Conservation (phyloP, 2,888 invertebrate species). For the Rhamphomyia laevipes region DNA sequence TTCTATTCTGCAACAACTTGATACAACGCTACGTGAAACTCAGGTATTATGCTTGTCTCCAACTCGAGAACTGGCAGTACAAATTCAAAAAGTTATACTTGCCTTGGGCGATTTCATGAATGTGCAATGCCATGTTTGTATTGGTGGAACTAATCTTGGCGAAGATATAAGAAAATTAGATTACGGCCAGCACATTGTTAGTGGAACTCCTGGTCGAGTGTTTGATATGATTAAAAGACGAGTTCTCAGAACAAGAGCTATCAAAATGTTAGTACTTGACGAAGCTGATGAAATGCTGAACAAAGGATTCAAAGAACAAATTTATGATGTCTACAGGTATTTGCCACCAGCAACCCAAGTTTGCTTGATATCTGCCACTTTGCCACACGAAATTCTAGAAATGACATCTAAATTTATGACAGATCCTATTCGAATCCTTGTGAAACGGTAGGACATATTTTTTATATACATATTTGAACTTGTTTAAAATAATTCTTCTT, state of each 20-base stretch:
- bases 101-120: slow-evolving; percentile 89
- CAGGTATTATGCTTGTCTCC: slow-evolving; percentile 91
- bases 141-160: slow-evolving; percentile 96
- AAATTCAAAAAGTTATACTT: slow-evolving; percentile 94
- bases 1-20: slow-evolving; percentile 84
- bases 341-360: slow-evolving; percentile 96
- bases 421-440: slow-evolving; percentile 94
- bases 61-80: slow-evolving; percentile 92
- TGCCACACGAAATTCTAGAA: slow-evolving; percentile 98
- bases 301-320: slow-evolving; percentile 99
- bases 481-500: background rate
- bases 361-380: slow-evolving; percentile 89
- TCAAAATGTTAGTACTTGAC: slow-evolving; percentile 94
- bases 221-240: slow-evolving; percentile 64
- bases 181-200: slow-evolving; percentile 98
- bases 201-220: slow-evolving; percentile 96
- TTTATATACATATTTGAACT: no score
- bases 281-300: slow-evolving; percentile 99
- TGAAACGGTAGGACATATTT: slow-evolving; percentile 78
- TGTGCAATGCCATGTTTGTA: slow-evolving; percentile 97
- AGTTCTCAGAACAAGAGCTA: slow-evolving; percentile 69
- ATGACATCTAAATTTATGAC: slow-evolving; percentile 99
- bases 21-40: slow-evolving; percentile 84
- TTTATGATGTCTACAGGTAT: slow-evolving; percentile 97
- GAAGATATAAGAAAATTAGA: slow-evolving; percentile 97